phyloP scores from a whole-genome alignment of 53 echinoderm and acorn worm genomes.

The Temnopleurus reevesii region DNA sequence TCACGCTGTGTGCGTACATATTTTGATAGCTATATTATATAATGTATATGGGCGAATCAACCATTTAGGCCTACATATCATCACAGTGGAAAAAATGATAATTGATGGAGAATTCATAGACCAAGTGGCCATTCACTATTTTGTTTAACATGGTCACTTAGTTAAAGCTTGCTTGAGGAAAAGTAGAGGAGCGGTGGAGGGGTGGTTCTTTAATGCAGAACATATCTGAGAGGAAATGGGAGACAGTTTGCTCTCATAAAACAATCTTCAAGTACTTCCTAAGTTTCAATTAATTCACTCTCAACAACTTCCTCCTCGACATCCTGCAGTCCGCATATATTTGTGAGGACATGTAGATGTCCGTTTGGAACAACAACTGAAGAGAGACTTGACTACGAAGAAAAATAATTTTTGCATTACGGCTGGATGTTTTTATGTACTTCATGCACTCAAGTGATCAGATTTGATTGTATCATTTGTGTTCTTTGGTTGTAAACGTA shows the following conservation, averaged over 20 bases:
- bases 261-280: slow-evolving; percentile 38
- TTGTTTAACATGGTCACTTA: neutral
- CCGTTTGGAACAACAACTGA: neutral
- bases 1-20: too few relatives aligned
- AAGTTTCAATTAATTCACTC: slow-evolving; percentile 19
- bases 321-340: neutral
- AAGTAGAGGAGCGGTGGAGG: neutral
- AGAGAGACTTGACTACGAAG: neutral
- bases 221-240: neutral
- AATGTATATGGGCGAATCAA: too few relatives aligned
- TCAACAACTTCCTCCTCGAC: slow-evolving; percentile 36
- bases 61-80: too few relatives aligned
- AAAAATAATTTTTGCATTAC: too few relatives aligned
- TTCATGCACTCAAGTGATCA: too few relatives aligned
- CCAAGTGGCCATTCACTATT: too few relatives aligned
- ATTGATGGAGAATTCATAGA: too few relatives aligned
- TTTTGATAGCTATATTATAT: too few relatives aligned
- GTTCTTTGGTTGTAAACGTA: too few relatives aligned
- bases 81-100: too few relatives aligned
- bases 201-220: neutral
- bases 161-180: neutral
- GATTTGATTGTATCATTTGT: too few relatives aligned
- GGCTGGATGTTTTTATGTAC: too few relatives aligned
- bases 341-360: neutral
- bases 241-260: neutral